Percentiles rank a stretch among this genome's conserved stretches.
These are phyloP conservation scores for Ips typographus DNA, from an alignment of 1,140 invertebrate species.

Conservation along the genomic window DNA sequence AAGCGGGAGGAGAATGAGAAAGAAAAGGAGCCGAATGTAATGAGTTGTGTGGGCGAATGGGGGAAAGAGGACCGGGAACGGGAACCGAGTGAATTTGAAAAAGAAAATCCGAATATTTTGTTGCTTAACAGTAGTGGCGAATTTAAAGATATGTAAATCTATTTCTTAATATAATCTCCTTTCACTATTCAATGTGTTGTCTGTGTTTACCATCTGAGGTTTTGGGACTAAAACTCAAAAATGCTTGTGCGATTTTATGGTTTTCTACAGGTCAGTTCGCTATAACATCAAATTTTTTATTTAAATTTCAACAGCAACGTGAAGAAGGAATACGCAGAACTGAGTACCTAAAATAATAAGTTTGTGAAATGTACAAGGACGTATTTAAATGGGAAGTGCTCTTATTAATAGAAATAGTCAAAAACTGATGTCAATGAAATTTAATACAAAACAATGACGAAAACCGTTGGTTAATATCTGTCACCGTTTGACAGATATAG, in stretches of 20 bases:
- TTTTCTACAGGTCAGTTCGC: too few relatives aligned
- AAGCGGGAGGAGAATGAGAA: conserved; percentile 68
- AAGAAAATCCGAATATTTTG: conserved; percentile 76
- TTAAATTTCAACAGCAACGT: conserved; percentile 43
- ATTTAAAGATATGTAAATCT: conserved; percentile 71
- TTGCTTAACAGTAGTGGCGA: conserved; percentile 72
- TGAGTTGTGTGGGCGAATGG: conserved; percentile 70
- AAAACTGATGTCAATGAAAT: too few relatives aligned
- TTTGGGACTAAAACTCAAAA: too few relatives aligned
- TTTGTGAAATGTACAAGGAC: too few relatives aligned
- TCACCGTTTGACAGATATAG: too few relatives aligned
- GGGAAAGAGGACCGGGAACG: conserved; percentile 67
- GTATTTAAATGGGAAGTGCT: too few relatives aligned
- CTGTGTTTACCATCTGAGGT: too few relatives aligned
- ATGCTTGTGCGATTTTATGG: too few relatives aligned
- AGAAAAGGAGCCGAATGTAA: conserved; percentile 68
- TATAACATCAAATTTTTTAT: not conserved
- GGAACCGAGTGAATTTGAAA: conserved; percentile 73
- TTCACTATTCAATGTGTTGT: too few relatives aligned
- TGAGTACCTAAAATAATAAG: conserved; percentile 42
- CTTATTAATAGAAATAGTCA: too few relatives aligned
- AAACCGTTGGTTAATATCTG: too few relatives aligned
- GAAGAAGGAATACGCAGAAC: conserved; percentile 45
- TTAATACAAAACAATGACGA: too few relatives aligned
- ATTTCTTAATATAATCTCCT: not conserved